Conservation (phyloP, 2,113 vertebrate species). For the Oriolus oriolus region DNA sequence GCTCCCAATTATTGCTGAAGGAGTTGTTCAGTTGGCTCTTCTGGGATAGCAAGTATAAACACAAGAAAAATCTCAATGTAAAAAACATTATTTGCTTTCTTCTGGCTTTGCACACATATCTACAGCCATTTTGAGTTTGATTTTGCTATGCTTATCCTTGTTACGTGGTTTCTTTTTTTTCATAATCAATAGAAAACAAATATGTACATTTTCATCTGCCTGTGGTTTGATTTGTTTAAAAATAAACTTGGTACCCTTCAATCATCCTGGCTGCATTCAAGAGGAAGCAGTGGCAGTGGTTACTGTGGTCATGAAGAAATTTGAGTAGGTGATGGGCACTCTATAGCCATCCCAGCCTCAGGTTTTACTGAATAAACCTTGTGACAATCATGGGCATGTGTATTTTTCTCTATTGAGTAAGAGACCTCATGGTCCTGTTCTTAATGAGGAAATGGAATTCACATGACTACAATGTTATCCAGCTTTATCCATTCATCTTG, state of each 20-base stretch:
- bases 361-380: background rate
- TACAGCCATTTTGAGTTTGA: background rate
- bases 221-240: background rate
- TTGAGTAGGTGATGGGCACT: background rate
- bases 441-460: background rate
- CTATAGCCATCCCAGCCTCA: background rate
- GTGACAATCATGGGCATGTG: background rate
- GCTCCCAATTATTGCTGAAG: background rate
- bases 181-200: background rate
- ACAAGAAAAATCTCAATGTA: background rate
- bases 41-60: background rate
- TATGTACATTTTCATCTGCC: background rate
- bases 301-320: background rate
- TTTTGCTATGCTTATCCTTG: background rate
- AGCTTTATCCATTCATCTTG: background rate
- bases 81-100: background rate
- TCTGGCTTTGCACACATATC: background rate
- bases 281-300: background rate
- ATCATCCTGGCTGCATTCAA: background rate
- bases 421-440: background rate
- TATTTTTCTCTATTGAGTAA: background rate
- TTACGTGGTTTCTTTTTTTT: accelerated
- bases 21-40: background rate
- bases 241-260: background rate
- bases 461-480: background rate